Evolutionary conservation across 2,797 vertebrate species (phyloP), one percentile per base, ranked within the genome.

Genomic region (Microctenopoma lineatum): DNA sequence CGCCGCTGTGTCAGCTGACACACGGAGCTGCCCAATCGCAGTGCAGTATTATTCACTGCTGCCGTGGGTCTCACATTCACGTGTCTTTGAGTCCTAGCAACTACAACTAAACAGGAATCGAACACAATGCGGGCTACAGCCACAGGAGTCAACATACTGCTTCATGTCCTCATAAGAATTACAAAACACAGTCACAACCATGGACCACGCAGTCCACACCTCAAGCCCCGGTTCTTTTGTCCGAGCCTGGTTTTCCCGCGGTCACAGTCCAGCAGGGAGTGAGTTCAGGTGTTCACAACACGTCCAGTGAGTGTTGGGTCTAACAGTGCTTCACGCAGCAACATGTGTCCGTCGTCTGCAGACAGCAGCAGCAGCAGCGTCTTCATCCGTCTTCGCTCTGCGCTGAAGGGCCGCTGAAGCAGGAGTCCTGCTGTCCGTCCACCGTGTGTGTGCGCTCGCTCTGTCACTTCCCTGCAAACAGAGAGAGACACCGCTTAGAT

Each of bases 41-140:
- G 94, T 94, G 94, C 94, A 94, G 92, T 91, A 89, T 79, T 81
- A 88, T 93, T 94, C 92, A 92, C 92, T 72, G 92, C 90, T 94
- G 93, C 91, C 89, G 84, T 93, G 92, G 91, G 92, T 92, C 90
- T 91, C 87, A 92, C 92, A 93, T 92, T 92, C 91, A 87, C 73
- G 75, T 38, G 86, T 90, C 86, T 85, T 66, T 59, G 73, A 81
- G 64, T 89, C 77, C 85, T 85, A 88, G 84, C 90, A 83, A 86
- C 89, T 86, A 86, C 18, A 79, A 77, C 64, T 15, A 50, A 83
- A 80, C 38, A 59, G 42, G 55, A 82, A 61, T 57, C 6, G 4
- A 83, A 85, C 78, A 59, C 71, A 81, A 71, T 7, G 2, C 5
- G 64, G 74, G 79, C 85, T 69, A 70, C 60, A 42, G 10, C 66